Base-by-base conservation (phyloP, 2,888 invertebrate species). In the Cephonodes hylas region DNA sequence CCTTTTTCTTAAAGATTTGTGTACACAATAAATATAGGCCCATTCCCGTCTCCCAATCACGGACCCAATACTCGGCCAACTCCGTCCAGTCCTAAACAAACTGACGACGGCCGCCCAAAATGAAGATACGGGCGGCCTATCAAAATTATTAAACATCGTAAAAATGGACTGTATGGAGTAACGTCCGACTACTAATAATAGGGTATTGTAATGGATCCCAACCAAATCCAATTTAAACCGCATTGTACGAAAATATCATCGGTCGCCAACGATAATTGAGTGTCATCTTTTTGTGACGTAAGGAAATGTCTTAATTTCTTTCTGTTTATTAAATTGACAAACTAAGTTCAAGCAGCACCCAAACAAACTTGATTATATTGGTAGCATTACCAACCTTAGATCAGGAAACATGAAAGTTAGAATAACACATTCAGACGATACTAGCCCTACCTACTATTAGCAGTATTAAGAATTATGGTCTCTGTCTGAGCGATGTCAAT, bases 21-120 rank as follows among this genome's bases (percentile, higher is more conserved):
- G 84, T 85, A 83, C 82, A 83, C 82, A 84, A 86, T 83, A 86
- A 86, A 87, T 81, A 84, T 74, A 75, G 74, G 73, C 61, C 73
- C 75, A 73, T 74, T 80, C 76, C 71, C 73, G 80, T 77, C 82
- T 79, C 85, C n/a, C 88, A 88, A 89, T 89, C 89, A 86, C 81
- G 83, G 71, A 74, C 70, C 79, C 84, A 77, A 83, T 86, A 81
- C 81, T 70, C 65, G 72, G 73, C 75, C 73, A 76, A 76, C 67
- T 70, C 63, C 75, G 77, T 76, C 75, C 83, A 77, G 82, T 85
- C 88, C 88, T 88, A 88, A 89, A 81, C 79, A 88, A 88, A 89
- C 88, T 80, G 63, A 68, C 65, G 71, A 60, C 64, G 76, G 74
- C 74, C 77, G 78, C 72, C 79, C 84, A 84, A 85, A 83, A 81